Evolutionary conservation across 1,140 invertebrate genomes (phyloP), one percentile per base, ranked within the genome.

Genomic region (Rhagoletis pomonella): DNA sequence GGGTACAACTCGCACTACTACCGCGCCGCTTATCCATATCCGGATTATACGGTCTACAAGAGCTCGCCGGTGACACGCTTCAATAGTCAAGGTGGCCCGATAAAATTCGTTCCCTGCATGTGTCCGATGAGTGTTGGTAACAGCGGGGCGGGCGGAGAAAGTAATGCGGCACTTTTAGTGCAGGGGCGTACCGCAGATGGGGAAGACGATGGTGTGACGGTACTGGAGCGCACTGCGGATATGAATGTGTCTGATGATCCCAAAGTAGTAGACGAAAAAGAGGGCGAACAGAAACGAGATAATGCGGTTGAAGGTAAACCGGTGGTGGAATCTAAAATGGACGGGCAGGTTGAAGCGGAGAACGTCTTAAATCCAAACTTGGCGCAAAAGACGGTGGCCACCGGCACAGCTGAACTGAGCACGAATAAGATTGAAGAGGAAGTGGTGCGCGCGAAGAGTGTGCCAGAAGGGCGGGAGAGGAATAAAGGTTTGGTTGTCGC

Each of bases 41-140:
- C 91, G 50, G 91, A 92, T n/a, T 92, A 91, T 81, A 90, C 90
- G 10, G 89, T 91, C 87, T 91, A 92, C 64, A 91, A 92, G 88
- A n/a, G 89, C n/a, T 7, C 60, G 14, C 69, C 77, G 19, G 29
- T 42, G 55, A 39, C 62, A 29, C 47, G 39, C 17, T 73, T 55
- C 85, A 77, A 47, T 6, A 58, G 44, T 50, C 81, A 19, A 12
- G n/a, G 55, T 5, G 14, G 19, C 12, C n/a, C 4, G 67, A 90
- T 92, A 2, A 90, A 92, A 73, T 92, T 92, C 12, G 91, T 92
- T 73, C 91, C 91, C 86, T 92, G 91, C 89, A 92, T 92, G 91
- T 92, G 91, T 58, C 91, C 91, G 2, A 87, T 92, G 1, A 92
- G 89, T 86, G 88, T 92, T 7, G 50, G 55, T 50, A 29, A 29